Evolutionary conservation across 64 coral and sea anemone species (phyloP), one percentile per base, ranked within the genome.

Genomic region (Dendrophyllia cribrosa): DNA sequence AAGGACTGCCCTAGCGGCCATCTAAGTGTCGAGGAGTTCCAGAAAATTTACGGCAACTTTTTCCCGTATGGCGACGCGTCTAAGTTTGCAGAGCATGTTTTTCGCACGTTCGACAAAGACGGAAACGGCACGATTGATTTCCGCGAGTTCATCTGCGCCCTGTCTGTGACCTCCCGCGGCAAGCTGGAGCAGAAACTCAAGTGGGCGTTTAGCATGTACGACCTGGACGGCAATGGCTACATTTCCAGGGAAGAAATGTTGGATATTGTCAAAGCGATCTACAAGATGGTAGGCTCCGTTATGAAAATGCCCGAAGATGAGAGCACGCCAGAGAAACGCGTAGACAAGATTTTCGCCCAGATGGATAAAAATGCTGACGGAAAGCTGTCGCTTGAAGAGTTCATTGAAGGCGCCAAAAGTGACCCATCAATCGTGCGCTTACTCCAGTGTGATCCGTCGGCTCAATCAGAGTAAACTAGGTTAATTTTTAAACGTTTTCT

Each of bases 181-280:
- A 87, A 91, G 20, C 43, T 95, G 15, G 94, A 95, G 75, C 70
- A 95, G 60, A 95, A 90, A 64, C 75, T 95, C 25, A 91, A 91
- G 50, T 95, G 94, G 94, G 94, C 94, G 0, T 95, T 95, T 66
- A 95, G 90, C 80, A 95, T 95, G 94, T 95, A 95, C 74, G 94
- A 95, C 66, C 63, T 91, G 4, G 94, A 95, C 22, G 88, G 83
- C 11, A 95, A 95, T 82, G 94, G 94, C 8, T 91, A 87, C 75
- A 95, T 95, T 72, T 86, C 94, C 22, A 91, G 67, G 58, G 74
- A 95, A 9, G 94, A 91, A 43, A 90, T 90, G 93, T 52, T 93
- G 66, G 86, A 93, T 8, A 88, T 93, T 45, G 84, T 93, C 34
- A 80, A 74, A 85, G 91, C 91, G 23, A 92, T 92, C 62, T 92